Percentiles rank a stretch among this genome's conserved stretches.
Conservation (phyloP, 1,140 invertebrate species). For the Penaeus japonicus region DNA sequence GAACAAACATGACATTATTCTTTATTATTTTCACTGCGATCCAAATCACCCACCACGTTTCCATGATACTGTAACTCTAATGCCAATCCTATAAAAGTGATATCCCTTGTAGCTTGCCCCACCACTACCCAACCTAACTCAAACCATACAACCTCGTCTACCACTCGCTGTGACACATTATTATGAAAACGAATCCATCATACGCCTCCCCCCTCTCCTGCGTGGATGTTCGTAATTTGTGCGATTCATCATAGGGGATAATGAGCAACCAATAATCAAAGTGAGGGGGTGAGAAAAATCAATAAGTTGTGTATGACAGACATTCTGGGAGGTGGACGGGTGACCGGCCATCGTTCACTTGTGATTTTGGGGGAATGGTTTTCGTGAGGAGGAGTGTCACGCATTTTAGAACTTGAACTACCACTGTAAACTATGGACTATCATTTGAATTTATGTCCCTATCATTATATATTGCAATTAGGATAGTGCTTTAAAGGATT, state of each 20-base stretch:
- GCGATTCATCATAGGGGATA: constrained; percentile 51
- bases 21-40: too few relatives aligned
- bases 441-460: too few relatives aligned
- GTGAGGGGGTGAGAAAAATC: constrained; percentile 21
- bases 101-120: neutral
- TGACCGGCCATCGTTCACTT: too few relatives aligned
- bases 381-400: neutral
- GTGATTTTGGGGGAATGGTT: neutral
- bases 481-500: too few relatives aligned
- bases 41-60: too few relatives aligned
- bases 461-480: too few relatives aligned
- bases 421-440: too few relatives aligned
- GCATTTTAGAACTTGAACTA: too few relatives aligned
- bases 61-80: too few relatives aligned
- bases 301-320: constrained; percentile 19
- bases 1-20: too few relatives aligned
- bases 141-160: too few relatives aligned
- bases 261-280: constrained; percentile 53
- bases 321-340: neutral
- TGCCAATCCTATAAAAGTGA: too few relatives aligned
- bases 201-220: constrained; percentile 2
- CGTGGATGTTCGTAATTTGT: constrained; percentile 37
- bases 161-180: constrained; percentile 33
- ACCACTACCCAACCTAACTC: neutral
- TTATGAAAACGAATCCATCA: constrained; percentile 45